These are phyloP conservation scores for Catharus ustulatus DNA, from an alignment of 2,797 vertebrate species.

Conservation along the genomic window DNA sequence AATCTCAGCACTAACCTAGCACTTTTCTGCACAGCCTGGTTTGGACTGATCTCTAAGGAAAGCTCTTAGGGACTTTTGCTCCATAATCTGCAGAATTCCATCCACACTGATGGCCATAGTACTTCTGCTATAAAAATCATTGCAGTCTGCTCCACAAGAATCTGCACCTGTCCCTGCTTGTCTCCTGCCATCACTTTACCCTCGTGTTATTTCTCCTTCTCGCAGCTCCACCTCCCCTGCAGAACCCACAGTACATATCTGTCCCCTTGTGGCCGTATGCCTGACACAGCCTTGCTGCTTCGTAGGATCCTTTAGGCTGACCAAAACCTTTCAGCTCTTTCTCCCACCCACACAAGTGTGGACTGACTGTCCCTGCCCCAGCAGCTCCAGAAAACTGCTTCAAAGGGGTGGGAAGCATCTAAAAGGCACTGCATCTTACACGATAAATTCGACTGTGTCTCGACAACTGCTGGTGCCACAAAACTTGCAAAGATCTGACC, in stretches of 20 bases:
- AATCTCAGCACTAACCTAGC: background rate
- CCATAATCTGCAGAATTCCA: background rate
- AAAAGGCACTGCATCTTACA: background rate
- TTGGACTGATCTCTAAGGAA: background rate
- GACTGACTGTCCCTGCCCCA: background rate
- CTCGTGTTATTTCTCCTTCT: background rate
- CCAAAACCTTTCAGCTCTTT: background rate
- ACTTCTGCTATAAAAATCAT: background rate
- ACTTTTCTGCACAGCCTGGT: background rate
- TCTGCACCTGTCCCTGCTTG: background rate
- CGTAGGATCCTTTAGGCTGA: background rate
- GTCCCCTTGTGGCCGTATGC: background rate
- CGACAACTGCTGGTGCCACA: background rate
- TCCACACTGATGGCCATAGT: background rate
- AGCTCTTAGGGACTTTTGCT: background rate
- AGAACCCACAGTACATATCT: background rate
- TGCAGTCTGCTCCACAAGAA: background rate
- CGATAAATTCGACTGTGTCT: background rate
- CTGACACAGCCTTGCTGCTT: background rate
- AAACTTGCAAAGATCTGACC: rapidly evolving
- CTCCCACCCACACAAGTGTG: background rate
- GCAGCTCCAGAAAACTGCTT: background rate
- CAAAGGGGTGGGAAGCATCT: background rate
- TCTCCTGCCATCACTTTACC: background rate
- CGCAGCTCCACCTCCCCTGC: background rate